These are phyloP conservation scores for Erannis defoliaria DNA, from an alignment of 2,888 invertebrate species.

Conservation along the genomic window DNA sequence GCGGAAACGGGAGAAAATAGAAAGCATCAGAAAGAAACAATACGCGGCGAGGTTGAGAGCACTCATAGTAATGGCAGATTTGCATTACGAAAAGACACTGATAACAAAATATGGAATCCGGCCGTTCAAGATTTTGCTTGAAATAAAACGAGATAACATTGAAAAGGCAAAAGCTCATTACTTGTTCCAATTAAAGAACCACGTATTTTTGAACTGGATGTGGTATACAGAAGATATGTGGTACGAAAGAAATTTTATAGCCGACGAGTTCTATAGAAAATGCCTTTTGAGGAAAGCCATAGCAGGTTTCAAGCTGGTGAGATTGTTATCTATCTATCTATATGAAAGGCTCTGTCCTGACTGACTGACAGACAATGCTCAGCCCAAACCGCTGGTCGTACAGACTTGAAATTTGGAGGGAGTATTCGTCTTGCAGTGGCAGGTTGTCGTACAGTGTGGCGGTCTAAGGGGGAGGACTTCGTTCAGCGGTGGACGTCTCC, in stretches of 20 bases:
- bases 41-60: conserved; percentile 76
- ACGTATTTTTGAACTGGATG: conserved; percentile 83
- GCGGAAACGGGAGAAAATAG: conserved; percentile 86
- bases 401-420: too few relatives aligned
- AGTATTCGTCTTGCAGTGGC: too few relatives aligned
- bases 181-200: conserved; percentile 77
- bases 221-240: conserved; percentile 80
- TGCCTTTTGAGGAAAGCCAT: conserved; percentile 80
- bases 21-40: conserved; percentile 87
- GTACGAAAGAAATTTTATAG: conserved; percentile 84
- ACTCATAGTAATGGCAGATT: conserved; percentile 81
- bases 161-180: conserved; percentile 81
- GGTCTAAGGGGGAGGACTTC: too few relatives aligned
- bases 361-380: too few relatives aligned
- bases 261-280: conserved; percentile 84
- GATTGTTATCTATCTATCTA: too few relatives aligned
- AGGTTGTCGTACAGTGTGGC: too few relatives aligned
- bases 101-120: conserved; percentile 72
- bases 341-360: too few relatives aligned
- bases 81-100: conserved; percentile 79
- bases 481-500: too few relatives aligned
- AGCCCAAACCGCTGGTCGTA: too few relatives aligned
- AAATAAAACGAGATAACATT: conserved; percentile 69
- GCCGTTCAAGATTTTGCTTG: conserved; percentile 67
- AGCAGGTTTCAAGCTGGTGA: conserved; percentile 79